phyloP scores from a whole-genome alignment of 2,888 invertebrate genomes.

The Leucophenga maculata region DNA sequence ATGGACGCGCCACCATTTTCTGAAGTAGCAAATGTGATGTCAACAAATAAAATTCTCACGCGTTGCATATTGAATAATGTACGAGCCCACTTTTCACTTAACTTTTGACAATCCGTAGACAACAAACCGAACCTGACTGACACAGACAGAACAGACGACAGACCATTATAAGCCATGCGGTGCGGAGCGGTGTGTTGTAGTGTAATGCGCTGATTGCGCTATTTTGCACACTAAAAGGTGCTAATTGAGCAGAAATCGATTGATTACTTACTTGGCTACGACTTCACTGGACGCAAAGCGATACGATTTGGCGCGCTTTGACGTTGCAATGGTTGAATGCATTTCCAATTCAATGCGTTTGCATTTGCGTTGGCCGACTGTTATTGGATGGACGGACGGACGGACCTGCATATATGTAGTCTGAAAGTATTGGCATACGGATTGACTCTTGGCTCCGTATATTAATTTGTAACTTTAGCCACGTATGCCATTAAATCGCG shows the following conservation, averaged over 20 bases:
- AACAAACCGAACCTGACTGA: conserved; percentile 17
- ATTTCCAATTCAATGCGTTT: conserved; percentile 21
- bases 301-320: neutral
- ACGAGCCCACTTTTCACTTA: conserved; percentile 47
- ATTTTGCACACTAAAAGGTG: conserved; percentile 68
- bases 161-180: too few species aligned
- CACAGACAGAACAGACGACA: too few species aligned
- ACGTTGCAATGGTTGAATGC: conserved; percentile 7
- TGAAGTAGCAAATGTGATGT: too few species aligned
- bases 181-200: too few species aligned
- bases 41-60: conserved; percentile 10
- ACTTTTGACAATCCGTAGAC: conserved; percentile 58
- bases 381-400: neutral
- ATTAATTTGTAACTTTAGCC: conserved; percentile 65
- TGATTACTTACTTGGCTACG: conserved; percentile 58
- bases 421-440: conserved; percentile 20
- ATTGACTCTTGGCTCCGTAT: conserved; percentile 40
- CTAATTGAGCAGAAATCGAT: conserved; percentile 65
- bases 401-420: conserved; percentile 9
- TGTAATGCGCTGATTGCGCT: conserved; percentile 49
- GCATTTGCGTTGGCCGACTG: conserved; percentile 25
- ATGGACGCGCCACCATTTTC: too few species aligned
- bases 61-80: conserved; percentile 25
- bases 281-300: neutral
- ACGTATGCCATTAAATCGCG: conserved; percentile 68